These are phyloP conservation scores for Drosophila kepulauana DNA, from an alignment of 1,140 invertebrate genomes.

Conservation along the genomic window DNA sequence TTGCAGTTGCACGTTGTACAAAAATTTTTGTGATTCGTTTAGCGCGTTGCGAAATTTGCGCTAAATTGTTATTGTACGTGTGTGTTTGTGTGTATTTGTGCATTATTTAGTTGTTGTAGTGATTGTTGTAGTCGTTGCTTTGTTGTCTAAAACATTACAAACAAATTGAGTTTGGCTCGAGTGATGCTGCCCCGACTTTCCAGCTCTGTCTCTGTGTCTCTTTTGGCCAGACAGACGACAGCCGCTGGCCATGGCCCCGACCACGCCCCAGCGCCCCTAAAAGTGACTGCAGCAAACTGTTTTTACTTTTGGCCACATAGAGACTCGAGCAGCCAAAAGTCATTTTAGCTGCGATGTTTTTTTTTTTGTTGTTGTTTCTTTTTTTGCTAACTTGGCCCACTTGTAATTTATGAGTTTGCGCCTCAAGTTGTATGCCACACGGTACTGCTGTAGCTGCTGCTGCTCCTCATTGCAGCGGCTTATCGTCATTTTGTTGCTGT, in stretches of 20 bases:
- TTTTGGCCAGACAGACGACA: slow-evolving; percentile 44
- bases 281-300: slow-evolving; percentile 77
- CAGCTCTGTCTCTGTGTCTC: background rate
- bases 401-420: slow-evolving; percentile 79
- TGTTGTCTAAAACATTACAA: slow-evolving; percentile 61
- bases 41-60: slow-evolving; percentile 75
- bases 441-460: slow-evolving; percentile 38
- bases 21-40: slow-evolving; percentile 71
- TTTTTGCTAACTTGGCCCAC: slow-evolving; percentile 23
- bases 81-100: background rate
- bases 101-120: slow-evolving; percentile 51
- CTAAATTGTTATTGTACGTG: slow-evolving; percentile 68
- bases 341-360: slow-evolving; percentile 63
- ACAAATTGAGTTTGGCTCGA: slow-evolving; percentile 77
- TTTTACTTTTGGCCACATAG: slow-evolving; percentile 63
- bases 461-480: slow-evolving; percentile 53
- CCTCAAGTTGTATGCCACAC: slow-evolving; percentile 77
- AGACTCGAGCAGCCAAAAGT: slow-evolving; percentile 63
- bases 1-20: slow-evolving; percentile 21
- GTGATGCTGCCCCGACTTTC: slow-evolving; percentile 58
- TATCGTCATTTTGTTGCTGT: slow-evolving; percentile 63
- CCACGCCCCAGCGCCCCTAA: slow-evolving; percentile 65
- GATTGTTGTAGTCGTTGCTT: slow-evolving; percentile 34
- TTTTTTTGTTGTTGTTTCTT: slow-evolving; percentile 40
- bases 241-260: background rate